Conservation (phyloP, 2,113 vertebrate genomes). For the Megaceryle torquata region DNA sequence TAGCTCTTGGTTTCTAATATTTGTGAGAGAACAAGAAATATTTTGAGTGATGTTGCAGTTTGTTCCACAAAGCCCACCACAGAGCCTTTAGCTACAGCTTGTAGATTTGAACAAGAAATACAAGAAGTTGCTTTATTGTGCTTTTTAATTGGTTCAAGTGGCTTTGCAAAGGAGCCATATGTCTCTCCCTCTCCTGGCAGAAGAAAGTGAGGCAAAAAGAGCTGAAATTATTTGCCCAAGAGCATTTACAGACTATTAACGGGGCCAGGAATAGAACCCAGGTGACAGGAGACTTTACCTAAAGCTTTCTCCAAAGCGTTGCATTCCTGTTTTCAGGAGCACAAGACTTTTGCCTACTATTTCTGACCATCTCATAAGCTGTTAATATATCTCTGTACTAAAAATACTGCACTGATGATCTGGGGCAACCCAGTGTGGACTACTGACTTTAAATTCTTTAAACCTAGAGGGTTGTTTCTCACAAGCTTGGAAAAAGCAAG, state of each 20-base stretch:
- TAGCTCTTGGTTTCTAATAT: neutral
- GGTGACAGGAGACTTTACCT: neutral
- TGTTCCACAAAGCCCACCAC: neutral
- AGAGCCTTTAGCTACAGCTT: neutral
- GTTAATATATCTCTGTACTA: neutral
- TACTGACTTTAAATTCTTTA: neutral
- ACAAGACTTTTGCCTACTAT: neutral
- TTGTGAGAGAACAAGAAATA: neutral
- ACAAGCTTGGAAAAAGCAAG: neutral
- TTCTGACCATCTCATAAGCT: neutral
- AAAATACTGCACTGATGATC: neutral
- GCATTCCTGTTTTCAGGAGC: neutral
- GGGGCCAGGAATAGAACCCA: neutral
- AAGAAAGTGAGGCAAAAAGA: neutral
- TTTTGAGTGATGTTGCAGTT: neutral
- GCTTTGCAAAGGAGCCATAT: neutral
- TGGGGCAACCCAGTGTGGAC: neutral
- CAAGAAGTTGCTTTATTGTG: neutral
- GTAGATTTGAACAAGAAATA: neutral
- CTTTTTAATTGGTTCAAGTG: neutral
- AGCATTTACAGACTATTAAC: neutral
- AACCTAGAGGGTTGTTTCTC: neutral
- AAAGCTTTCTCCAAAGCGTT: neutral
- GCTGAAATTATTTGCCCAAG: neutral
- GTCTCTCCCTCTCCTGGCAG: neutral